Conservation (phyloP, 2,888 invertebrate genomes). For the Cyclophora punctaria region DNA sequence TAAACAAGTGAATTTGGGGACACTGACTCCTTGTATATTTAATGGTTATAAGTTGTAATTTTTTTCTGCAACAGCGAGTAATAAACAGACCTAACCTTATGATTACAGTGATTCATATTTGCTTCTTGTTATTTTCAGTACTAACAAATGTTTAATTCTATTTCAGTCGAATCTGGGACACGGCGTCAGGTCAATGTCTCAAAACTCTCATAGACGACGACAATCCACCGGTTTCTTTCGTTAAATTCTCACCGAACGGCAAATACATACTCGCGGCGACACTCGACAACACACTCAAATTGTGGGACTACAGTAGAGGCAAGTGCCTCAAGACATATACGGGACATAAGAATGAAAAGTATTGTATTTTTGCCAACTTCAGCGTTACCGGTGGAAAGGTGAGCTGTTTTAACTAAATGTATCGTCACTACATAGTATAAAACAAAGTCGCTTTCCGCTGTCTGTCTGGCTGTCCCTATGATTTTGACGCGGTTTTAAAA, state of each 20-base stretch:
- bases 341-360: conserved; percentile 99
- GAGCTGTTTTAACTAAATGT: conserved; percentile 12
- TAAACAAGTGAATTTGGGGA: no score
- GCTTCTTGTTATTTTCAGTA: neutral
- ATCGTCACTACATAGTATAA: no score
- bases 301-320: conserved; percentile 99
- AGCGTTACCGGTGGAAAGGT: conserved; percentile 99
- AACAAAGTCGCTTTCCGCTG: no score
- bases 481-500: no score
- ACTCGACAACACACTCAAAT: conserved; percentile 96
- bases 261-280: conserved; percentile 99
- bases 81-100: no score
- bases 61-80: no score
- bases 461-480: no score
- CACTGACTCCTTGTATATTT: no score
- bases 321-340: conserved; percentile 98
- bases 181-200: conserved; percentile 98
- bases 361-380: conserved; percentile 99
- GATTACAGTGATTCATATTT: no score
- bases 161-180: conserved; percentile 98
- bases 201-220: conserved; percentile 99
- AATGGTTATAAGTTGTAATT: no score
- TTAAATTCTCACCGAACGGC: conserved; percentile 99
- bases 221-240: conserved; percentile 99
- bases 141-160: conserved; percentile 1